phyloP scores from a whole-genome alignment of 2,888 invertebrate genomes.

The Drosophila tripunctata region DNA sequence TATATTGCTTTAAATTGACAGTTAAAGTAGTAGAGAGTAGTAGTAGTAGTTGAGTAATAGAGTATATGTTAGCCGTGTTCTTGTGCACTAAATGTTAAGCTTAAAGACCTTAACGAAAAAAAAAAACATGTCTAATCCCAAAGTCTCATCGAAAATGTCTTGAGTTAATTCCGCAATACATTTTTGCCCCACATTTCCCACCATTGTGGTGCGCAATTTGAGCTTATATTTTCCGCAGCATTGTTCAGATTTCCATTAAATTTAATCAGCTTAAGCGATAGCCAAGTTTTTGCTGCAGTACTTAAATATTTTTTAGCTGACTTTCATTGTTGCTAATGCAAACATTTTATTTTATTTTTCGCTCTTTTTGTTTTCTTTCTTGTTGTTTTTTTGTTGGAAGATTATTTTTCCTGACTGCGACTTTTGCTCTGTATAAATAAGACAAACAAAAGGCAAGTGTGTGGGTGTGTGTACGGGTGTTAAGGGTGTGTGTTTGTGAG shows the following conservation, averaged over 20 bases:
- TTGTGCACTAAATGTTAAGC: too few species aligned
- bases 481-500: not conserved
- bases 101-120: not conserved
- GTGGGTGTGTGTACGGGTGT: slow-evolving; percentile 1
- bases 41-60: too few species aligned
- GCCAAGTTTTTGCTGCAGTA: slow-evolving; percentile 9
- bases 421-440: slow-evolving; percentile 21
- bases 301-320: slow-evolving; percentile 11
- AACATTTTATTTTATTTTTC: slow-evolving; percentile 4
- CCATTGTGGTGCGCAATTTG: not conserved
- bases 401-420: slow-evolving; percentile 14
- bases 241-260: slow-evolving; percentile 19
- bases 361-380: not conserved
- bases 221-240: not conserved
- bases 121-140: not conserved
- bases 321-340: not conserved
- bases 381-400: too few species aligned
- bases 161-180: not conserved
- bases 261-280: slow-evolving; percentile 41
- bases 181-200: not conserved
- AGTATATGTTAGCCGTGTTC: too few species aligned
- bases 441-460: slow-evolving; percentile 23
- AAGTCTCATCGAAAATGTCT: slow-evolving; percentile 13
- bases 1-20: too few species aligned
- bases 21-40: too few species aligned